phyloP scores from a whole-genome alignment of 2,113 vertebrate genomes.

The Laticauda laticaudata region DNA sequence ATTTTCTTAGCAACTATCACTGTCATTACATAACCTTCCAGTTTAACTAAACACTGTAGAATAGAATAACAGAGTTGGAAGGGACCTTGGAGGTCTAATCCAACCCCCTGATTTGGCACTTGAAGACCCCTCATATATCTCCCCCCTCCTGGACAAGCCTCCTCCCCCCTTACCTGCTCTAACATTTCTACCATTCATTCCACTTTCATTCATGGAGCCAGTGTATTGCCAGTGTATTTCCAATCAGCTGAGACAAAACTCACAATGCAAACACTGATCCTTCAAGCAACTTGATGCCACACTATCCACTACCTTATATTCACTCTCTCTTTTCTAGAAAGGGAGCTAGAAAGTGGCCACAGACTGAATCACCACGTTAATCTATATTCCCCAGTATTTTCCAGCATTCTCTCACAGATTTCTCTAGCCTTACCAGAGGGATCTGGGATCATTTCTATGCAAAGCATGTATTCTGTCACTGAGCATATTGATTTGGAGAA shows the following conservation, averaged over 20 bases:
- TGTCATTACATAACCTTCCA: constrained; percentile 36
- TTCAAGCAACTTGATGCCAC: neutral
- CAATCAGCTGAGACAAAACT: neutral
- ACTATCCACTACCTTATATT: neutral
- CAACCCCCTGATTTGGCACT: too few species aligned
- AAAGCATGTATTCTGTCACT: neutral
- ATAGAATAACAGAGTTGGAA: too few species aligned
- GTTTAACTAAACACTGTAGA: neutral
- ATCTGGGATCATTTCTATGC: neutral
- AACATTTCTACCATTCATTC: too few species aligned
- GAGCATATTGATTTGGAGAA: neutral
- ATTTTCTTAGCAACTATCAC: constrained; percentile 46
- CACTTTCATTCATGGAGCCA: neutral
- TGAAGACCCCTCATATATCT: too few species aligned
- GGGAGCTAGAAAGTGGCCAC: neutral
- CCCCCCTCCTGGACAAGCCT: too few species aligned
- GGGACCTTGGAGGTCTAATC: too few species aligned
- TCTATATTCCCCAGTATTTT: neutral
- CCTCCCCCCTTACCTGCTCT: too few species aligned
- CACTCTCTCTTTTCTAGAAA: neutral
- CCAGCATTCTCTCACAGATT: neutral
- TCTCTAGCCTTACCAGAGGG: neutral
- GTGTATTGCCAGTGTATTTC: neutral
- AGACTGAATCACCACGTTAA: neutral
- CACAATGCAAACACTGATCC: neutral